Base-by-base conservation (phyloP, 2,888 invertebrate genomes). In the Lacanobia wlatinum region DNA sequence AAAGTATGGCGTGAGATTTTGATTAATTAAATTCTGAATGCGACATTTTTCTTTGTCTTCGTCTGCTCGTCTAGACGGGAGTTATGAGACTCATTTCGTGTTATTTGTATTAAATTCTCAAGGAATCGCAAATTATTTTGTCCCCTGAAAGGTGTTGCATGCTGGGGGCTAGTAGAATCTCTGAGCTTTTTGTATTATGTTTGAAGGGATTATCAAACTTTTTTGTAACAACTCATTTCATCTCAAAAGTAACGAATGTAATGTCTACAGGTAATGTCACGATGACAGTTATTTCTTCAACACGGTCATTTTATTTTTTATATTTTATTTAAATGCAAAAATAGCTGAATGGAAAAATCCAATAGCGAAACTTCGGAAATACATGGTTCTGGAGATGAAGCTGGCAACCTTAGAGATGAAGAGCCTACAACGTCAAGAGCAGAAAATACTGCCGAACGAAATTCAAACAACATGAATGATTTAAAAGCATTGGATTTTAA, bases 21-120 rank as follows among this genome's bases (percentile, higher is more conserved):
- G 87, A 92, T 91, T 92, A 91, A 91, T 91, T 92, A 88, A 90
- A 87, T 89, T 87, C 82, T 84, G 78, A 83, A 84, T 70, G 80
- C 74, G 80, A 83, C 81, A 78, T 80, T 82, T 84, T 87, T 87
- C 84, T 84, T 83, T 83, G 72, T 73, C 82, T 80, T 82, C 73
- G 70, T 70, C 56, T 78, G 21, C 68, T 77, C 78, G 81, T 82
- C 79, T 75, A 81, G 78, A 84, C 79, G 58, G 43, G 70, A 75
- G 66, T 71, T 70, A 75, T 67, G 76, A 78, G 73, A 61, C 64
- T 76, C 75, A 75, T 80, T 68, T 63, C 64, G 38, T 75, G 53
- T 83, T 73, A 79, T 78, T 83, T 78, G 60, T 72, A 73, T 74
- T 70, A 74, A 76, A 84, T 79, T 68, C 61, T 73, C 40, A 43